These are phyloP conservation scores for Meriones unguiculatus DNA, from an alignment of 2,113 vertebrate species.

Conservation along the genomic window DNA sequence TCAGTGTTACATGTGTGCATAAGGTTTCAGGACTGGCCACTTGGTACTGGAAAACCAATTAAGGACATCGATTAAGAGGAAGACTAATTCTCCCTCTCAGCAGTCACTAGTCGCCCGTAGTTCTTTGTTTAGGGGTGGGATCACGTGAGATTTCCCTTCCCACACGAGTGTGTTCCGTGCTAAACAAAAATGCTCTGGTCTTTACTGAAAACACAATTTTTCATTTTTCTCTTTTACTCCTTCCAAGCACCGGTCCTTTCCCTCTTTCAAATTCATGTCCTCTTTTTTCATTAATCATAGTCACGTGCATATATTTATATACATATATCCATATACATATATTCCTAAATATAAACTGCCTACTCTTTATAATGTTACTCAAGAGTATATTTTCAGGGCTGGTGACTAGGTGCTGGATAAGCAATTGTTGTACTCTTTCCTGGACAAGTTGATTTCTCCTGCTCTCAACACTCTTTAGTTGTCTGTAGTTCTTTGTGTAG, in stretches of 20 bases:
- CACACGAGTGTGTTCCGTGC: background rate
- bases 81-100: background rate
- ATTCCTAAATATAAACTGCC: background rate
- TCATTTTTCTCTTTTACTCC: background rate
- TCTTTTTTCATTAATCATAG: background rate
- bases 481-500: background rate
- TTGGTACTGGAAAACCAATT: background rate
- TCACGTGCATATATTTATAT: background rate
- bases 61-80: background rate
- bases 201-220: constrained; percentile 47
- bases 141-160: too few species aligned
- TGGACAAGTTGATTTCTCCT: background rate
- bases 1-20: background rate
- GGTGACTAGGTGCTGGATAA: too few species aligned
- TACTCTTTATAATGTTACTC: background rate
- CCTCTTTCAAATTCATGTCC: background rate
- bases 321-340: background rate
- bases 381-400: background rate
- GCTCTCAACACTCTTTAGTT: too few species aligned
- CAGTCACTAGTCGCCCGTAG: background rate
- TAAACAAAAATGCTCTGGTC: constrained; percentile 16
- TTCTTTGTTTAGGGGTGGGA: too few species aligned
- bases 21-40: background rate
- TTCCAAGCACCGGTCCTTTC: background rate
- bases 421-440: background rate